A percentile compares a stretch with the other conserved stretches of the same genome.
Conservation (phyloP, 2,113 vertebrate species). For the Psammodynastes pulverulentus region DNA sequence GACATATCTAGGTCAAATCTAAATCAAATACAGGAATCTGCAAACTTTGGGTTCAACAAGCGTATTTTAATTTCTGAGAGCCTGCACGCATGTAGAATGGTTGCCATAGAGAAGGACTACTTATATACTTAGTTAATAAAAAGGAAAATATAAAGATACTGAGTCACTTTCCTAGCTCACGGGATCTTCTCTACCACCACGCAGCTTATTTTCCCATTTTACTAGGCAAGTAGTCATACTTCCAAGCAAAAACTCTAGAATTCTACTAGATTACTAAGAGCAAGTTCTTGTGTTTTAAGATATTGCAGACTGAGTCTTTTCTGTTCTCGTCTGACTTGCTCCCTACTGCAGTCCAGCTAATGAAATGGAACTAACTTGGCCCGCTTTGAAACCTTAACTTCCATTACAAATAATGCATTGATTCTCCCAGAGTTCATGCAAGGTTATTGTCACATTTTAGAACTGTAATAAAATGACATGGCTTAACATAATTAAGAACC, state of each 20-base stretch:
- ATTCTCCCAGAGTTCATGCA: not conserved
- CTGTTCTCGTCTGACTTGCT: not conserved
- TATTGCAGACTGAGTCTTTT: accelerated
- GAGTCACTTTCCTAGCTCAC: not conserved
- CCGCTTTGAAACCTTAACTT: not conserved
- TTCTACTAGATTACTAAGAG: not conserved
- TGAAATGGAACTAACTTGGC: not conserved
- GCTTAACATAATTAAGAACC: slow-evolving; percentile 23
- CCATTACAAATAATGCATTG: slow-evolving; percentile 16
- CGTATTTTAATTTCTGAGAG: not conserved
- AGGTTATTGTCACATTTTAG: slow-evolving; percentile 20
- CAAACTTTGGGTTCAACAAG: not conserved
- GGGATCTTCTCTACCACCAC: not conserved
- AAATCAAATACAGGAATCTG: not conserved
- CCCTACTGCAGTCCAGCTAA: not conserved
- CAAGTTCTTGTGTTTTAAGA: not conserved
- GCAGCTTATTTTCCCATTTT: not conserved
- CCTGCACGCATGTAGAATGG: not conserved
- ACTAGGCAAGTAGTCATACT: not conserved
- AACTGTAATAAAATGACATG: slow-evolving; percentile 6
- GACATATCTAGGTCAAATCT: not conserved
- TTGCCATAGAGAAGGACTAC: not conserved
- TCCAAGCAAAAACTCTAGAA: not conserved
- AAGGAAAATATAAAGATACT: not conserved
- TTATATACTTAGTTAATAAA: not conserved